Evolutionary conservation across 2,888 invertebrate genomes (phyloP).

Genomic region (Tetropium fuscum): DNA sequence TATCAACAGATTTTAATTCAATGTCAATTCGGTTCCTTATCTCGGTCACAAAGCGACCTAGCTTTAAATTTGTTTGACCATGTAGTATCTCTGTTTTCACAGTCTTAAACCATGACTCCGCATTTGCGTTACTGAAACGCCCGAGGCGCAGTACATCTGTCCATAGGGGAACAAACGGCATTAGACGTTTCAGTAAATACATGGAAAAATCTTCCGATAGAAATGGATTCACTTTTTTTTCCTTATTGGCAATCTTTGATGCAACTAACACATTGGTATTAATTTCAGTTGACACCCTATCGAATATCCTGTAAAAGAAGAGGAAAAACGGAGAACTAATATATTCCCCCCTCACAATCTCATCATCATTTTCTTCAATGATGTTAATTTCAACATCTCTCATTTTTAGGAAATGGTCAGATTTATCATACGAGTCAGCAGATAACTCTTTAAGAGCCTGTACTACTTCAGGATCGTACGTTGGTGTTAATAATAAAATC

Average conservation of each 20-base stretch:
- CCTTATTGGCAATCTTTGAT: too few species aligned
- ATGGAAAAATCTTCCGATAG: not conserved
- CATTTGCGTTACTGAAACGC: not conserved
- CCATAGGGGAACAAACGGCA: slow-evolving; percentile 2
- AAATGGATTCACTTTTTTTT: not conserved
- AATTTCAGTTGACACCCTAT: not conserved
- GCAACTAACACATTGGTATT: not conserved
- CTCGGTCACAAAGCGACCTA: slow-evolving; percentile 4
- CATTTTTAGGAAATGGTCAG: not conserved
- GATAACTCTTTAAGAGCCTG: not conserved
- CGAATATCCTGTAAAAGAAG: not conserved
- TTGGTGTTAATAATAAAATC: slow-evolving; percentile 5
- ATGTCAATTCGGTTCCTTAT: not conserved
- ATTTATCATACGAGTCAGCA: not conserved
- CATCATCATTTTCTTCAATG: not conserved
- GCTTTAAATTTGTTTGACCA: not conserved
- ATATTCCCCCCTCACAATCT: not conserved
- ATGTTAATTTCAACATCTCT: not conserved
- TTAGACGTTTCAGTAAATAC: not conserved
- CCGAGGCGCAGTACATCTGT: not conserved
- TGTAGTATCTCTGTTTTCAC: not conserved
- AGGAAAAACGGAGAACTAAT: not conserved
- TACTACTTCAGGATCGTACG: not conserved
- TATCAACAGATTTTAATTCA: slow-evolving; percentile 5
- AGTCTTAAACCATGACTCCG: not conserved